phyloP scores from a whole-genome alignment of 2,113 vertebrate species.

The Cinclus mexicanus region DNA sequence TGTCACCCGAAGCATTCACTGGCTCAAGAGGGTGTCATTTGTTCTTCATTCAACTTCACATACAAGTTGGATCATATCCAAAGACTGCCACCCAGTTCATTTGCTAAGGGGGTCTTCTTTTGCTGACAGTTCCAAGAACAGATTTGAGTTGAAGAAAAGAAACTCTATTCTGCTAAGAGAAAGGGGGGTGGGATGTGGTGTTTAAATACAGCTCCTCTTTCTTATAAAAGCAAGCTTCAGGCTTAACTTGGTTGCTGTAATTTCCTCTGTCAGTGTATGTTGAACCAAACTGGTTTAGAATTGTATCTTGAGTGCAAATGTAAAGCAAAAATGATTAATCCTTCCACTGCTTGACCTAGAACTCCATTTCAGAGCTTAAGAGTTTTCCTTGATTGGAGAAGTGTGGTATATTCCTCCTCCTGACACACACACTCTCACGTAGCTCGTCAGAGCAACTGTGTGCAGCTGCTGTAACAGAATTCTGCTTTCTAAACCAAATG shows the following conservation, averaged over 20 bases:
- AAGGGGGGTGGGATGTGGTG: rapidly evolving
- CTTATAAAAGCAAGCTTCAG: not conserved
- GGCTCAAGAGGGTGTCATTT: not conserved
- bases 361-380: not conserved
- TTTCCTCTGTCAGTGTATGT: not conserved
- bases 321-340: not conserved
- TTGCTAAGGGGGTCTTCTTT: not conserved
- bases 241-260: not conserved
- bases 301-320: not conserved
- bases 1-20: not conserved
- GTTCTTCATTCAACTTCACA: not conserved
- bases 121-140: not conserved
- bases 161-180: not conserved
- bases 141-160: not conserved
- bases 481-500: not conserved
- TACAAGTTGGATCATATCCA: not conserved
- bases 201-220: not conserved
- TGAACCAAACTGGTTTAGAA: not conserved
- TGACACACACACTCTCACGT: not conserved
- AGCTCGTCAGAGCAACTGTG: not conserved
- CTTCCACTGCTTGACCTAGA: not conserved
- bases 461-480: not conserved
- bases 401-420: not conserved
- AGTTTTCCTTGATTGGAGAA: not conserved
- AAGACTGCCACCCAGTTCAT: not conserved